These are phyloP conservation scores for Arenaria interpres DNA, from an alignment of 2,113 vertebrate species.

Conservation along the genomic window DNA sequence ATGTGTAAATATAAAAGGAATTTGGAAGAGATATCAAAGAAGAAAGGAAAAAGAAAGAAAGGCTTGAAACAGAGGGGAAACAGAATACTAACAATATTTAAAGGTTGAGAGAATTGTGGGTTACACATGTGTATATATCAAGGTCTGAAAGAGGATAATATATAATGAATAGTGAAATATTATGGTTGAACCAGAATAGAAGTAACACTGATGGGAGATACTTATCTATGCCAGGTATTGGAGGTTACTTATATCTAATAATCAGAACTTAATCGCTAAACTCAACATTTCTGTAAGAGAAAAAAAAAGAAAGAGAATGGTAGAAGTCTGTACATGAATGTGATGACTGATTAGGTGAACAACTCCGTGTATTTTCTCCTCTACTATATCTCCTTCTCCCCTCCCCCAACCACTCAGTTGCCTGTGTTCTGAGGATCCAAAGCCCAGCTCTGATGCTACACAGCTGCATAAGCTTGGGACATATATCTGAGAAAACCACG, in stretches of 20 bases:
- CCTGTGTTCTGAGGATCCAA: background rate
- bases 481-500: background rate
- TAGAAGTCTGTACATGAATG: background rate
- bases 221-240: background rate
- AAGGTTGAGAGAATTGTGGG: background rate
- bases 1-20: background rate
- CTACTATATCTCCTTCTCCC: background rate
- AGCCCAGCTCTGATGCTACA: background rate
- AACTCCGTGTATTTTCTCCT: background rate
- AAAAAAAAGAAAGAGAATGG: background rate
- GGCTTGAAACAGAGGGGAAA: background rate
- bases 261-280: background rate
- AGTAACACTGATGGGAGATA: background rate
- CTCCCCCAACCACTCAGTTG: background rate
- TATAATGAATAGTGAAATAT: background rate
- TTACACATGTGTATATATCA: background rate
- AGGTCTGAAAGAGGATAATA: background rate
- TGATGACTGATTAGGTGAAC: background rate
- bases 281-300: background rate
- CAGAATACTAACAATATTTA: background rate
- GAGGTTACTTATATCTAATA: background rate
- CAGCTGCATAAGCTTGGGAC: background rate
- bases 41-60: background rate
- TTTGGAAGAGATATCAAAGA: background rate
- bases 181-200: background rate